A percentile compares a stretch with the other conserved stretches of the same genome.
Evolutionary conservation across 2,113 vertebrate genomes (phyloP).

Genomic region (Camelus bactrianus): DNA sequence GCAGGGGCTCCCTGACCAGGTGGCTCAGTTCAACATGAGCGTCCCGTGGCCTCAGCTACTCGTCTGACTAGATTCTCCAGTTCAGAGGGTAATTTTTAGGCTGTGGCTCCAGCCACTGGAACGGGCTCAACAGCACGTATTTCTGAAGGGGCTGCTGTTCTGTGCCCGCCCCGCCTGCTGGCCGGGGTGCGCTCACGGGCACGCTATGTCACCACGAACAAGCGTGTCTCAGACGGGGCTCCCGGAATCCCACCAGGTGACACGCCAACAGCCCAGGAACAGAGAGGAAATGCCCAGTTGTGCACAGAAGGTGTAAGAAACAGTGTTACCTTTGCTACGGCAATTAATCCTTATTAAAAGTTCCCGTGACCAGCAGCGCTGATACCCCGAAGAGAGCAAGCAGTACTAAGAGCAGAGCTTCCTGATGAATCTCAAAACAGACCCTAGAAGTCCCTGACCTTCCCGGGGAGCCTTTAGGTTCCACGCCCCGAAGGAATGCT

Average conservation of each 20-base stretch:
- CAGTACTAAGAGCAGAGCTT: background rate
- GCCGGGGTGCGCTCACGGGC: background rate
- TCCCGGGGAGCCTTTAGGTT: background rate
- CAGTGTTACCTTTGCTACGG: background rate
- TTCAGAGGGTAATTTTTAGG: background rate
- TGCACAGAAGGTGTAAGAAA: background rate
- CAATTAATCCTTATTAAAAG: conserved; percentile 46
- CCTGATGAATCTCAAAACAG: background rate
- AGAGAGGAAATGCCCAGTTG: background rate
- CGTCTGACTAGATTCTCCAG: background rate
- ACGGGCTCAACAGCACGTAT: fast-evolving
- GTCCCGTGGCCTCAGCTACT: fast-evolving
- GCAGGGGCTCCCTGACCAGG: background rate
- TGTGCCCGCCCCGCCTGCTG: fast-evolving
- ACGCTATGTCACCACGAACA: fast-evolving
- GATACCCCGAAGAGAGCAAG: background rate
- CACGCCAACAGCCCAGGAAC: background rate
- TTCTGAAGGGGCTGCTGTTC: background rate
- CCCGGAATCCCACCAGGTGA: background rate
- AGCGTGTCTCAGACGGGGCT: background rate
- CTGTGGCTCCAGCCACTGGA: fast-evolving
- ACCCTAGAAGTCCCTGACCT: background rate
- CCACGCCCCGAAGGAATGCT: background rate
- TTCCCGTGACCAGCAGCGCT: background rate
- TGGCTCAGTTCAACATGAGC: background rate